Percentiles rank a stretch among this genome's conserved stretches.
These are phyloP conservation scores for Hylaeus volcanicus DNA, from an alignment of 1,140 invertebrate species.

Conservation along the genomic window DNA sequence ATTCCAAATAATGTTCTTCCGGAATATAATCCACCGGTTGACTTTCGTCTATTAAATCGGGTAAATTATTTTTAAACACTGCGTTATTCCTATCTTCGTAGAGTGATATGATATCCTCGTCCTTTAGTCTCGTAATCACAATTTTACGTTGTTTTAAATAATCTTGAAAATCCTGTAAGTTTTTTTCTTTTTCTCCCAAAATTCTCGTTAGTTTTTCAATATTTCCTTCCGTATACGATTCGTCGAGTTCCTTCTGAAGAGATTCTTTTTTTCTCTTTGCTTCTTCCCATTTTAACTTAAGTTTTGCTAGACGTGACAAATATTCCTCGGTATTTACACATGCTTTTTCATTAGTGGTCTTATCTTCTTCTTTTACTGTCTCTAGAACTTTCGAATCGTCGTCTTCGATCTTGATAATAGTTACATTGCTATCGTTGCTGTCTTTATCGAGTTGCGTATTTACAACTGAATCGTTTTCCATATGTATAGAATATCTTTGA, in stretches of 20 bases:
- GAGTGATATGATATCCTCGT: slow-evolving; percentile 74
- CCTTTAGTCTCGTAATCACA: slow-evolving; percentile 72
- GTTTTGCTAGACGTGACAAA: slow-evolving; percentile 54
- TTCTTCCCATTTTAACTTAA: slow-evolving; percentile 68
- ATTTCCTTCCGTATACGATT: slow-evolving; percentile 60
- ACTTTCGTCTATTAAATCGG: slow-evolving; percentile 60
- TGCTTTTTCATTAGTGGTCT: slow-evolving; percentile 10
- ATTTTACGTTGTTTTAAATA: slow-evolving; percentile 77
- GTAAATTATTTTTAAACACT: slow-evolving; percentile 55
- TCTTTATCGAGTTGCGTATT: slow-evolving; percentile 9
- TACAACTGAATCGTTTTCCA: slow-evolving; percentile 10
- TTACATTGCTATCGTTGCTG: slow-evolving; percentile 10
- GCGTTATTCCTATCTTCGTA: slow-evolving; percentile 70
- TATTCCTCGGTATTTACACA: slow-evolving; percentile 60
- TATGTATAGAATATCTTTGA: neutral
- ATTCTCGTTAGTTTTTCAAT: slow-evolving; percentile 65
- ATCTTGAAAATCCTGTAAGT: slow-evolving; percentile 72
- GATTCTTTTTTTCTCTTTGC: slow-evolving; percentile 60
- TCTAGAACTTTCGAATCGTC: slow-evolving; percentile 14
- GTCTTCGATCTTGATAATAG: slow-evolving; percentile 18
- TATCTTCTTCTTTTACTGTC: slow-evolving; percentile 49
- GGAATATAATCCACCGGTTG: slow-evolving; percentile 50
- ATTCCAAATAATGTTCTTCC: slow-evolving; percentile 68
- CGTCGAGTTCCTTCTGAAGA: slow-evolving; percentile 56
- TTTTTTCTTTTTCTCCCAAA: slow-evolving; percentile 64